These are phyloP conservation scores for Synergus itoensis DNA, from an alignment of 2,888 invertebrate species.

Conservation along the genomic window DNA sequence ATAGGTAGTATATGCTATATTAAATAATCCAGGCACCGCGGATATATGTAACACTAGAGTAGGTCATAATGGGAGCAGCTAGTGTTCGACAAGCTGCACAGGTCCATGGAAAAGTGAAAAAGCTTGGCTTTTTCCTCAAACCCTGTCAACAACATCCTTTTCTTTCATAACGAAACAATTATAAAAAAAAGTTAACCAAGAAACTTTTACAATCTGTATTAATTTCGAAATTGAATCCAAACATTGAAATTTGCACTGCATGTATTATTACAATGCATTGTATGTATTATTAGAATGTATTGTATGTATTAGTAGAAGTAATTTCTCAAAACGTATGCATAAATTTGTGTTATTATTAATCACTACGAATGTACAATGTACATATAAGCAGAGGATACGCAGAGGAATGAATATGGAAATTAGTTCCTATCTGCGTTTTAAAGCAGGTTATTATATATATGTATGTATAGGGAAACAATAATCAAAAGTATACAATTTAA, in stretches of 20 bases:
- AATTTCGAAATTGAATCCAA: too few species aligned
- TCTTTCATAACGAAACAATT: too few species aligned
- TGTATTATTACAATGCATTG: too few species aligned
- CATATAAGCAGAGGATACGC: neutral
- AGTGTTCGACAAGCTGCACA: neutral
- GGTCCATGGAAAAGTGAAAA: neutral
- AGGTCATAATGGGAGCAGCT: slow-evolving; percentile 2
- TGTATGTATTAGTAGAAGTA: neutral
- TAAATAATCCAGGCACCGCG: slow-evolving; percentile 4
- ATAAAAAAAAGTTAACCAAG: too few species aligned
- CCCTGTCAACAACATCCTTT: too few species aligned
- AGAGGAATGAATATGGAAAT: neutral
- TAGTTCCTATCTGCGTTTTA: neutral
- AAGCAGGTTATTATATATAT: neutral
- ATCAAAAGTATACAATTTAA: slow-evolving; percentile 36
- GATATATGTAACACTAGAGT: slow-evolving; percentile 1
- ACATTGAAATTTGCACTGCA: too few species aligned
- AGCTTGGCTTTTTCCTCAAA: neutral
- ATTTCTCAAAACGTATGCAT: neutral
- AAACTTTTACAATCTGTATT: too few species aligned
- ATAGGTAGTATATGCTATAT: neutral
- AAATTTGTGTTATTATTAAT: neutral
- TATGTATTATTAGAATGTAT: too few species aligned
- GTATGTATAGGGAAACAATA: neutral
- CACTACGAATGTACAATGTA: neutral